Evolutionary conservation across 2,113 vertebrate species (phyloP).

Genomic region (Notechis scutatus): DNA sequence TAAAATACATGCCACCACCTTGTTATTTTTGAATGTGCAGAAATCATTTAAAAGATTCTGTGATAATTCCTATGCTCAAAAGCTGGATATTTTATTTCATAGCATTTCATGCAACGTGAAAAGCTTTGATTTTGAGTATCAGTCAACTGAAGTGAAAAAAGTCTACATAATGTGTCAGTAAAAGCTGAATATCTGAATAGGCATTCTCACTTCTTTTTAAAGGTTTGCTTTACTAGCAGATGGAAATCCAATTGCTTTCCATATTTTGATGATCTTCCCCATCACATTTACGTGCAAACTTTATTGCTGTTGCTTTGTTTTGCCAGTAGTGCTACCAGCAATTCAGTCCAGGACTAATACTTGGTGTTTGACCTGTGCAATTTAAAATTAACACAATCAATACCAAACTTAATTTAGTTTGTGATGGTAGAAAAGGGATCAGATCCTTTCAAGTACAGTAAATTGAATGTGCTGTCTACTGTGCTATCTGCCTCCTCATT

Average conservation of each 20-base stretch:
- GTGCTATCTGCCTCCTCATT: conserved; percentile 25
- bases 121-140: background rate
- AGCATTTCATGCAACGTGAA: background rate
- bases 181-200: conserved; percentile 43
- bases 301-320: conserved; percentile 39
- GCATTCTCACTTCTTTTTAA: conserved; percentile 28
- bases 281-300: conserved; percentile 52
- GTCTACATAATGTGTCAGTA: background rate
- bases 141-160: conserved; percentile 5
- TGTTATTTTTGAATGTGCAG: conserved; percentile 5
- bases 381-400: conserved; percentile 43
- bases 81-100: background rate
- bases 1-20: background rate
- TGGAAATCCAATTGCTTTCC: conserved; percentile 41
- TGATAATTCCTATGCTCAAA: background rate
- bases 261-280: conserved; percentile 38
- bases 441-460: conserved; percentile 33
- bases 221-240: conserved; percentile 22
- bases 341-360: conserved; percentile 24
- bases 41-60: conserved; percentile 8
- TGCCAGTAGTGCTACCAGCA: conserved; percentile 28
- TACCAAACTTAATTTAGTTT: conserved; percentile 47
- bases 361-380: conserved; percentile 49
- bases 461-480: conserved; percentile 2
- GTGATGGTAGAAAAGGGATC: conserved; percentile 46